Evolutionary conservation across 2,888 invertebrate species (phyloP).

Genomic region (Liodrosophila aerea): DNA sequence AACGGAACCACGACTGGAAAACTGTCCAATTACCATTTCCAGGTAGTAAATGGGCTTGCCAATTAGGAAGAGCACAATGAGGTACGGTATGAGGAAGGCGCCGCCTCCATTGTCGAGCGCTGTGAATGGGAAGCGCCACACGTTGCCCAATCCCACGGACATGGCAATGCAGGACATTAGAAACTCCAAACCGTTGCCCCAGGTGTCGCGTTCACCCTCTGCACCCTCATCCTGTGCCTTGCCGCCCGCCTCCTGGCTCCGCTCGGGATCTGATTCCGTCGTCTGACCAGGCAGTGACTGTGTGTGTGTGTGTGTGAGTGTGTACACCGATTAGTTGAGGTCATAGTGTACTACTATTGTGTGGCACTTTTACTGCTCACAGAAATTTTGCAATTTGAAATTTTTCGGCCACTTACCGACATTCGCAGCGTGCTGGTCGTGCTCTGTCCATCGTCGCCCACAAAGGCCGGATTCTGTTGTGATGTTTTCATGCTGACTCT

Average conservation of each 20-base stretch:
- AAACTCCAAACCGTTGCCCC: constrained; percentile 82
- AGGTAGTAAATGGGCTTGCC: constrained; percentile 89
- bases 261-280: constrained; percentile 25
- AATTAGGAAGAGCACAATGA: constrained; percentile 86
- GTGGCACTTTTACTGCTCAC: too few relatives aligned
- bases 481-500: constrained; percentile 46
- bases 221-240: constrained; percentile 33
- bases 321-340: constrained; percentile 47
- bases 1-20: constrained; percentile 87
- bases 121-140: constrained; percentile 88
- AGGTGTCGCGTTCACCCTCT: constrained; percentile 78
- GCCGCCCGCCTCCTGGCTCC: constrained; percentile 31
- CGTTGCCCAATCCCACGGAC: constrained; percentile 87
- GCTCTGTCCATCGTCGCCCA: constrained; percentile 79
- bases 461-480: constrained; percentile 79
- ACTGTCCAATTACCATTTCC: constrained; percentile 89
- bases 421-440: constrained; percentile 60
- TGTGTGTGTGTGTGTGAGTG: too few relatives aligned
- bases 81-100: constrained; percentile 86
- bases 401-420: constrained; percentile 46
- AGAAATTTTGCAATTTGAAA: too few relatives aligned
- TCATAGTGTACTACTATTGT: constrained; percentile 21
- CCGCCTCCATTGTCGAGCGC: constrained; percentile 88
- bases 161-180: constrained; percentile 83
- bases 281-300: constrained; percentile 43